These are phyloP conservation scores for Calephelis virginiensis DNA, from an alignment of 1,140 invertebrate species.

Conservation along the genomic window DNA sequence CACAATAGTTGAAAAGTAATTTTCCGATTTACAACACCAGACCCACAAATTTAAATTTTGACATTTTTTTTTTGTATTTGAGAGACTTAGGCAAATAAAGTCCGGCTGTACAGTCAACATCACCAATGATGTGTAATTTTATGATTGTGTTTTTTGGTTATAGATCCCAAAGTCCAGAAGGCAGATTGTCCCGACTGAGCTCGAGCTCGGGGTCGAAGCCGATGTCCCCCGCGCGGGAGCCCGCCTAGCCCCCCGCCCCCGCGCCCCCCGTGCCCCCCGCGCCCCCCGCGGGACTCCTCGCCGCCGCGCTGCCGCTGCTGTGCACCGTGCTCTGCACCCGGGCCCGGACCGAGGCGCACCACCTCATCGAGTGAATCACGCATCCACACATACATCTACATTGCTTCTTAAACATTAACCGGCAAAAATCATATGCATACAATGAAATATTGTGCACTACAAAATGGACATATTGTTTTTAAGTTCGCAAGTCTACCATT, in stretches of 20 bases:
- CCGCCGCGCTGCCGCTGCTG: constrained; percentile 55
- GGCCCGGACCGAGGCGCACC: constrained; percentile 42
- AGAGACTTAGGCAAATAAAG: too few species aligned
- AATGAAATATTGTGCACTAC: too few species aligned
- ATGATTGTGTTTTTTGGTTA: neutral
- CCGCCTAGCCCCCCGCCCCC: constrained; percentile 28
- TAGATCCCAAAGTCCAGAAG: constrained; percentile 62
- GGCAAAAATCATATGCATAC: too few species aligned
- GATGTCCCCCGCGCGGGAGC: constrained; percentile 24
- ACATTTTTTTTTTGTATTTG: too few species aligned
- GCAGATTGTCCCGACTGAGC: constrained; percentile 45
- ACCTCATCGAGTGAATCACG: constrained; percentile 44
- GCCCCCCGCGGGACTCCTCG: constrained; percentile 42
- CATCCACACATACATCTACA: constrained; percentile 2
- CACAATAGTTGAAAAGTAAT: too few species aligned
- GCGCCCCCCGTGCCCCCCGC: constrained; percentile 27
- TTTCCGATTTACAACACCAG: too few species aligned
- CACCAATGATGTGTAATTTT: too few species aligned
- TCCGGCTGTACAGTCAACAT: too few species aligned
- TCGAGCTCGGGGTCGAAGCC: constrained; percentile 36
- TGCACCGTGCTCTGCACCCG: constrained; percentile 62
- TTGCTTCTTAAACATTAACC: constrained; percentile 3
- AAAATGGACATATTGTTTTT: too few species aligned
- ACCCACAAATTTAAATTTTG: too few species aligned
- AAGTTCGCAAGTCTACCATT: too few species aligned